Percentiles rank a stretch among this genome's conserved stretches.
Evolutionary conservation across 2,113 vertebrate genomes (phyloP).

Genomic region (Alectura lathami): DNA sequence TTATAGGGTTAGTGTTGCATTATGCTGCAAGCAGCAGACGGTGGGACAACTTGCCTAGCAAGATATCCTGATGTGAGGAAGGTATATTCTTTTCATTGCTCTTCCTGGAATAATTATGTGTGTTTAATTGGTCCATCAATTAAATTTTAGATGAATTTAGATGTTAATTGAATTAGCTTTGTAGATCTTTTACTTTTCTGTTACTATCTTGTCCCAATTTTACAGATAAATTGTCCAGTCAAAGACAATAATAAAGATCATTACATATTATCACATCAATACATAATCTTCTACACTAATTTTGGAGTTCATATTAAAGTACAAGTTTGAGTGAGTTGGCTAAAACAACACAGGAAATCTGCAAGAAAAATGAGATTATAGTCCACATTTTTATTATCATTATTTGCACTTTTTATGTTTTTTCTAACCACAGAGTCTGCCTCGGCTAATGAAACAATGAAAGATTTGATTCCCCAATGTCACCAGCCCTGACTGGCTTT

Average conservation of each 20-base stretch:
- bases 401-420: neutral
- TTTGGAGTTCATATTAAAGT: neutral
- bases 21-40: neutral
- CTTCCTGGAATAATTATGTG: neutral
- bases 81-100: neutral
- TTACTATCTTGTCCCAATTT: neutral
- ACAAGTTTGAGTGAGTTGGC: neutral
- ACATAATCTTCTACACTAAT: neutral
- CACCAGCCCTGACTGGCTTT: neutral
- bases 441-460: neutral
- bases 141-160: too few relatives aligned
- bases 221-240: neutral
- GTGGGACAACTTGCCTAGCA: neutral
- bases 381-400: neutral
- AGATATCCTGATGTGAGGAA: neutral
- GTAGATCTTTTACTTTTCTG: neutral
- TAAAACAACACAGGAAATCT: neutral
- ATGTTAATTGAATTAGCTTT: neutral
- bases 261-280: neutral
- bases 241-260: neutral
- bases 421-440: neutral
- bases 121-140: neutral
- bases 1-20: neutral
- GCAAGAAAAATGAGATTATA: neutral
- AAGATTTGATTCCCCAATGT: neutral